Evolutionary conservation across 2,888 invertebrate species (phyloP), one percentile per base, ranked within the genome.

Genomic region (Brachypalpus laphriformis): DNA sequence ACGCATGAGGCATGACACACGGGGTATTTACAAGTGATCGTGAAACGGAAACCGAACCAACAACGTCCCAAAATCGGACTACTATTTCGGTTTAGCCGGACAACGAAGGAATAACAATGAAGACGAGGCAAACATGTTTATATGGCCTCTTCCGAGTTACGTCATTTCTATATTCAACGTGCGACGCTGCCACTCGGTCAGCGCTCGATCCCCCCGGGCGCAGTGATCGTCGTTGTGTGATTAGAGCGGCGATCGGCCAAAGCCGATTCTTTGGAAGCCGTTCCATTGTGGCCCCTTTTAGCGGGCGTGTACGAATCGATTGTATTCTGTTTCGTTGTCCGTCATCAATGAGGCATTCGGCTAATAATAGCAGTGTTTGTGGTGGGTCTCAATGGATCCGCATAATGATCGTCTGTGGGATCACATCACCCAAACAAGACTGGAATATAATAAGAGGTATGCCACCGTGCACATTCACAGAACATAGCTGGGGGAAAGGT

Each of bases 91-190:
- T 75, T 85, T 80, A 40, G 45, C 47, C 18, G 56, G 74, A 70
- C 80, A 70, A 57, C 47, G n/a, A 40, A 47, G 34, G 76, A 81
- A 80, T 80, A 85, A 81, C 85, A 85, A 85, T 81, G 70, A 81
- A 57, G 66, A 57, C 61, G 9, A 57, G n/a, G 31, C 70, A 70
- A 70, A 28, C 61, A 28, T 72, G 66, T 59, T 81, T 57, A 42
- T 70, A 65, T 61, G 72, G 61, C 8, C 72, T 82, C 77, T 72
- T 81, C 75, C 70, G 70, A 81, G 61, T 81, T 85, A 68, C 81
- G 85, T 81, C 85, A 85, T 71, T 59, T 59, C 75, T 81, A 65
- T 59, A 81, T 85, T 71, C 65, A 80, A 63, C 37, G 14, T 9
- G 18, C 65, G 51, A 56, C 54, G 34, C 18, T 51, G 40, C 40